These are phyloP conservation scores for Lasioglossum marginatum DNA, from an alignment of 2,888 invertebrate genomes.

Conservation along the genomic window DNA sequence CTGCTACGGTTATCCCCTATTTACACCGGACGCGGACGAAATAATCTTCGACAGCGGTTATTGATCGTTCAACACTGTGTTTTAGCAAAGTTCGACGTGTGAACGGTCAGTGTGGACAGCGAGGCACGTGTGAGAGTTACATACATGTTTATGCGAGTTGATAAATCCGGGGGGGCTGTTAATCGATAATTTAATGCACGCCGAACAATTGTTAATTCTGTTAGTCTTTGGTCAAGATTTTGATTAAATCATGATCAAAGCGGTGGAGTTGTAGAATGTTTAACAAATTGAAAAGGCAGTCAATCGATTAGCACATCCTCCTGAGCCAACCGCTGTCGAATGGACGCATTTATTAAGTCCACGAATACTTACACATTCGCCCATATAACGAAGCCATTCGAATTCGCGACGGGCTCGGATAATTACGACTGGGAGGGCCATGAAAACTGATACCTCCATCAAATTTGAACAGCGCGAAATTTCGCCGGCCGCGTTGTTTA, in stretches of 20 bases:
- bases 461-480: constrained; percentile 9
- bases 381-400: neutral
- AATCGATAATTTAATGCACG: neutral
- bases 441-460: constrained; percentile 15
- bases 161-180: neutral
- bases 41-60: neutral
- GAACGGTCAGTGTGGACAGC: neutral
- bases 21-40: neutral
- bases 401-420: neutral
- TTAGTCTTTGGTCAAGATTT: neutral
- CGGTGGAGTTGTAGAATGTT: neutral
- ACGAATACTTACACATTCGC: neutral
- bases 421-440: neutral
- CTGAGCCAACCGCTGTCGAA: neutral
- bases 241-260: no score
- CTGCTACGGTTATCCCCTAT: neutral
- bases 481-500: neutral
- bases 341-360: neutral
- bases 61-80: neutral
- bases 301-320: neutral
- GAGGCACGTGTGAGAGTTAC: no score
- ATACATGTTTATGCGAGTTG: neutral
- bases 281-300: neutral
- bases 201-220: neutral
- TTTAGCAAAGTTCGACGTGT: neutral